Percentiles rank a stretch among this genome's conserved stretches.
Conservation (phyloP, 2,113 vertebrate species). For the Kryptolebias marmoratus region DNA sequence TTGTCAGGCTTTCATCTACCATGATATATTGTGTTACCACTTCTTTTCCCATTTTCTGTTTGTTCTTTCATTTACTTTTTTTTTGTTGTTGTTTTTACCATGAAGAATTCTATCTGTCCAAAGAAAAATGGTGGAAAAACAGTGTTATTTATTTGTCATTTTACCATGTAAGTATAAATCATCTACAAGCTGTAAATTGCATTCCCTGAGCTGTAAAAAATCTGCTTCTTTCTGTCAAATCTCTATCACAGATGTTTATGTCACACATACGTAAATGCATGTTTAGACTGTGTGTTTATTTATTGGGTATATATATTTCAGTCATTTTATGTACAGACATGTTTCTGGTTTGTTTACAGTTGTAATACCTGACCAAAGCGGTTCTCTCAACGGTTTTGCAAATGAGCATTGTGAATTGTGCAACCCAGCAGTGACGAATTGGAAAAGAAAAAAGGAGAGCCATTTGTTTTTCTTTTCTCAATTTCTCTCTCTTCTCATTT, state of each 20-base stretch:
- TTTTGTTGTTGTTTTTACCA: slow-evolving; percentile 78
- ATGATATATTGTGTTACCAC: slow-evolving; percentile 86
- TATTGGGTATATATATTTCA: slow-evolving; percentile 86
- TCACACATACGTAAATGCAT: slow-evolving; percentile 88
- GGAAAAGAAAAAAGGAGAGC: slow-evolving; percentile 69
- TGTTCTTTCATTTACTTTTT: slow-evolving; percentile 62
- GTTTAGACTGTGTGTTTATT: slow-evolving; percentile 95
- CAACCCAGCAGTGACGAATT: slow-evolving; percentile 64
- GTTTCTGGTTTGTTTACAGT: slow-evolving; percentile 97
- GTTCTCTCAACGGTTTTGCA: slow-evolving; percentile 78
- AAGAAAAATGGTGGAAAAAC: slow-evolving; percentile 87
- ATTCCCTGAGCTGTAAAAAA: slow-evolving; percentile 90
- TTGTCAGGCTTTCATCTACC: slow-evolving; percentile 97
- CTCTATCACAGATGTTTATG: slow-evolving; percentile 86
- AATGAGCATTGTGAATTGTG: slow-evolving; percentile 42
- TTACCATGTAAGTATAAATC: slow-evolving; percentile 91
- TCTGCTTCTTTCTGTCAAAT: slow-evolving; percentile 84
- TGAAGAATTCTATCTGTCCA: slow-evolving; percentile 99
- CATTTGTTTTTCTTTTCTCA: slow-evolving; percentile 61
- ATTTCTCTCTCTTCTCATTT: slow-evolving; percentile 20
- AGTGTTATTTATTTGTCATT: slow-evolving; percentile 99
- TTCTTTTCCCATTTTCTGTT: slow-evolving; percentile 64
- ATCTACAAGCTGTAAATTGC: slow-evolving; percentile 93
- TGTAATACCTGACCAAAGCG: slow-evolving; percentile 96
- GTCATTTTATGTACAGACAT: slow-evolving; percentile 87